These are phyloP conservation scores for Characodon lateralis DNA, from an alignment of 2,797 vertebrate genomes.

Conservation along the genomic window DNA sequence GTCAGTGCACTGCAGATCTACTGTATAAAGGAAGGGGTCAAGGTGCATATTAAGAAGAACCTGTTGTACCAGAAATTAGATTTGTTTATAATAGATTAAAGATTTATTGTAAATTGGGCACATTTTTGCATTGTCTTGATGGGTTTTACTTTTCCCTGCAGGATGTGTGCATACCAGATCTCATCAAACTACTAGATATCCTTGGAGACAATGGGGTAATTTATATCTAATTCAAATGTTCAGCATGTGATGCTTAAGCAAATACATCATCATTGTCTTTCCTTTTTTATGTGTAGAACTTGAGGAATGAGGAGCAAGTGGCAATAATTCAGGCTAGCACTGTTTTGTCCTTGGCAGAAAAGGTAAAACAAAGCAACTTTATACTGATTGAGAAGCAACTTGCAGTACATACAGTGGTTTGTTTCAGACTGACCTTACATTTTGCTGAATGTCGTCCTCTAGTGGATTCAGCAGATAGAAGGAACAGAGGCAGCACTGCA, in stretches of 20 bases:
- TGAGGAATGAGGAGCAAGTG: slow-evolving; percentile 98
- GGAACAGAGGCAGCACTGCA: slow-evolving; percentile 96
- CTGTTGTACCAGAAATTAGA: not conserved
- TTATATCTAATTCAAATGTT: slow-evolving; percentile 5
- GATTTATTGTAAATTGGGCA: not conserved
- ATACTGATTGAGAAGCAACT: not conserved
- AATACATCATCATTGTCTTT: fast-evolving
- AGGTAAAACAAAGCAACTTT: slow-evolving; percentile 79
- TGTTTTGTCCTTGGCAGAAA: slow-evolving; percentile 95
- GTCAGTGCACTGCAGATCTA: slow-evolving; percentile 98
- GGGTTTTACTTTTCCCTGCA: slow-evolving; percentile 57
- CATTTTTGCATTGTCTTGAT: not conserved
- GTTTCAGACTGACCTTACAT: not conserved
- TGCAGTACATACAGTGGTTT: not conserved
- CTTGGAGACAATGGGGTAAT: slow-evolving; percentile 97
- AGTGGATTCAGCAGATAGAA: slow-evolving; percentile 99
- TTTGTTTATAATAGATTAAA: not conserved
- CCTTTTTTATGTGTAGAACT: slow-evolving; percentile 81
- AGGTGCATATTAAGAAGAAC: slow-evolving; percentile 70
- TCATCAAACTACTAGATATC: slow-evolving; percentile 98
- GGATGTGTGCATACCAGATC: slow-evolving; percentile 98
- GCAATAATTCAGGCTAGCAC: slow-evolving; percentile 99
- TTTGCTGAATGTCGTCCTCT: slow-evolving; percentile 55
- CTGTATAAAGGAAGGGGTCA: slow-evolving; percentile 99
- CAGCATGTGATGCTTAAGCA: not conserved